These are phyloP conservation scores for Eupithecia subumbrata DNA, from an alignment of 2,888 invertebrate genomes.

Conservation along the genomic window DNA sequence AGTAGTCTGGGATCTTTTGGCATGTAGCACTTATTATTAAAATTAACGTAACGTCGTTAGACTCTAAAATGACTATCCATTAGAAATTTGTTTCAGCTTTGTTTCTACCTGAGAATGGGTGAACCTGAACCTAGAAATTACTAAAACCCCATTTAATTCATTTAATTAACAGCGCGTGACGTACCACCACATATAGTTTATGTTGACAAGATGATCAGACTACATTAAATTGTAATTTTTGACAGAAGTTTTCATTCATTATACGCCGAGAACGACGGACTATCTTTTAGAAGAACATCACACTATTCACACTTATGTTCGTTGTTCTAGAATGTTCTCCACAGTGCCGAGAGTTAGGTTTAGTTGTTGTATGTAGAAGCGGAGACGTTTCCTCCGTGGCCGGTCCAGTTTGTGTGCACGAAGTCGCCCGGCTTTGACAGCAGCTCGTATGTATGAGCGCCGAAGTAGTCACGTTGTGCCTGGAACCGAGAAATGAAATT, in stretches of 20 bases:
- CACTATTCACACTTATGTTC: not conserved
- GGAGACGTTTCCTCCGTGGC: slow-evolving; percentile 97
- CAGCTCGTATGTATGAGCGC: slow-evolving; percentile 99
- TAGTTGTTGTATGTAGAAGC: slow-evolving; percentile 91
- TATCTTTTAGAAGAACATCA: not conserved
- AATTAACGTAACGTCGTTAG: not conserved
- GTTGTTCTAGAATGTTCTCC: not conserved
- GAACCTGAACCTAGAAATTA: too few species aligned
- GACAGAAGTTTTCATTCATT: not conserved
- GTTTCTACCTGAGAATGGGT: too few species aligned
- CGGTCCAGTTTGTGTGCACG: slow-evolving; percentile 99
- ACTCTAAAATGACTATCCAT: not conserved
- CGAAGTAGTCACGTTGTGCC: slow-evolving; percentile 99
- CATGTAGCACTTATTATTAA: not conserved
- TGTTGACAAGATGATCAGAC: not conserved
- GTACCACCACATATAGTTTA: too few species aligned
- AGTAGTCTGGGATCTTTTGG: too few species aligned
- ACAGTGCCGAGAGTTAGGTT: slow-evolving; percentile 19
- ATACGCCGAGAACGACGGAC: not conserved
- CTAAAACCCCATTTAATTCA: too few species aligned
- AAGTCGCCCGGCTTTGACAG: slow-evolving; percentile 93
- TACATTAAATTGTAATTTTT: not conserved
- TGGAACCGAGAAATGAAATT: slow-evolving; percentile 54
- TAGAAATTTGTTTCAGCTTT: too few species aligned
- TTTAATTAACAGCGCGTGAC: too few species aligned